Percentiles rank a stretch among this genome's conserved stretches.
Evolutionary conservation across 2,113 vertebrate genomes (phyloP).

Genomic region (Rhea pennata): DNA sequence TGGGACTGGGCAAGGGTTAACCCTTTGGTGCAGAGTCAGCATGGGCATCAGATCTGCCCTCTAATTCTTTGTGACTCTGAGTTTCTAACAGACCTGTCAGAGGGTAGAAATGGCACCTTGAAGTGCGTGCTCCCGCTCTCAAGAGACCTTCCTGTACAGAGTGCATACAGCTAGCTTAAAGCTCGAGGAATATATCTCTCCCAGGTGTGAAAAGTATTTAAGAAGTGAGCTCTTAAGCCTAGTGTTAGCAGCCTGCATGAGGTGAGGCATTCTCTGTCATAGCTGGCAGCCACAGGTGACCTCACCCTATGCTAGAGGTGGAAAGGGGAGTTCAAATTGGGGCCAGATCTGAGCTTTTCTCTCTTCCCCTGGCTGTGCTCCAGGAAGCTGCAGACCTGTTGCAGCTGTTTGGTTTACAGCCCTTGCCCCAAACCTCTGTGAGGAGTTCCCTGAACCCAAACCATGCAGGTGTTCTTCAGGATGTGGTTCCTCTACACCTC

Average conservation of each 20-base stretch:
- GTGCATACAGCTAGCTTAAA: not conserved
- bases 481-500: too few relatives aligned
- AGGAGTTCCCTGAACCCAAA: not conserved
- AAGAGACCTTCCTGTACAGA: not conserved
- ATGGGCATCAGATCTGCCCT: accelerated
- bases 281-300: not conserved
- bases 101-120: not conserved
- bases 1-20: not conserved
- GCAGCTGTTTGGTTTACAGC: not conserved
- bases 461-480: not conserved
- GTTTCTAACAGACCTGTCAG: not conserved
- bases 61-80: not conserved
- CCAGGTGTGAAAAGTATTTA: not conserved
- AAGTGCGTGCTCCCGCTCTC: not conserved
- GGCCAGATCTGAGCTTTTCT: not conserved
- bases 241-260: not conserved
- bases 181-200: not conserved
- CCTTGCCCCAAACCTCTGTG: not conserved
- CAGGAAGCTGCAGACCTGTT: too few relatives aligned
- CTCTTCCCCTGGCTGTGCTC: not conserved
- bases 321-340: not conserved
- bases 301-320: not conserved
- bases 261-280: too few relatives aligned
- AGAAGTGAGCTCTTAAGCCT: not conserved
- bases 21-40: not conserved